These are phyloP conservation scores for Boulengeromyrus knoepffleri DNA, from an alignment of 2,113 vertebrate species.

Conservation along the genomic window DNA sequence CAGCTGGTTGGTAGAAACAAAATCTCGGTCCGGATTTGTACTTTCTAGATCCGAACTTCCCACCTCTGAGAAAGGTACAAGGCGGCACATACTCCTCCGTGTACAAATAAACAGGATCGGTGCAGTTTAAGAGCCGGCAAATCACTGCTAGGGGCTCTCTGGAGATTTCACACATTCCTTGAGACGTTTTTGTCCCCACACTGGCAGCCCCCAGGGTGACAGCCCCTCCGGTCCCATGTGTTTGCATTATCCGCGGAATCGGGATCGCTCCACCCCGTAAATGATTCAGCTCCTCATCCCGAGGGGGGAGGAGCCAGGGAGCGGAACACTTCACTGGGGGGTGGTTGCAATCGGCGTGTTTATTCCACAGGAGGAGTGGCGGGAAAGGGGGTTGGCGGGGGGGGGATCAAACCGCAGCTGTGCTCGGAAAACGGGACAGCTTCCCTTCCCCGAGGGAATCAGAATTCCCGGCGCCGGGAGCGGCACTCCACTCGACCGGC, in stretches of 20 bases:
- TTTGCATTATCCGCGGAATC: background rate
- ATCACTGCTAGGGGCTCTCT: background rate
- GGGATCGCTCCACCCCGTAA: background rate
- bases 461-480: background rate
- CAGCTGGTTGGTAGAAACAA: too few relatives aligned
- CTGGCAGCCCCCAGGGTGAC: background rate
- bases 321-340: background rate
- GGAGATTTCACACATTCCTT: background rate
- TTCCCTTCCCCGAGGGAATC: background rate
- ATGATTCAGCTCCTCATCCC: background rate
- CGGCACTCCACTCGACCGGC: background rate
- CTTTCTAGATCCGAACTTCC: too few relatives aligned
- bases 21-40: too few relatives aligned
- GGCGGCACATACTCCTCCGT: background rate
- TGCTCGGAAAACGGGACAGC: background rate
- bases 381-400: background rate
- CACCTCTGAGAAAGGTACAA: background rate
- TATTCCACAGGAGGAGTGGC: background rate
- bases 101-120: background rate
- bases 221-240: background rate
- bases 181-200: background rate
- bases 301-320: background rate
- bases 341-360: background rate
- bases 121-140: background rate
- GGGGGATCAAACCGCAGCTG: conserved; percentile 2